phyloP scores from a whole-genome alignment of 2,113 vertebrate genomes.

The Dicerorhinus sumatrensis region DNA sequence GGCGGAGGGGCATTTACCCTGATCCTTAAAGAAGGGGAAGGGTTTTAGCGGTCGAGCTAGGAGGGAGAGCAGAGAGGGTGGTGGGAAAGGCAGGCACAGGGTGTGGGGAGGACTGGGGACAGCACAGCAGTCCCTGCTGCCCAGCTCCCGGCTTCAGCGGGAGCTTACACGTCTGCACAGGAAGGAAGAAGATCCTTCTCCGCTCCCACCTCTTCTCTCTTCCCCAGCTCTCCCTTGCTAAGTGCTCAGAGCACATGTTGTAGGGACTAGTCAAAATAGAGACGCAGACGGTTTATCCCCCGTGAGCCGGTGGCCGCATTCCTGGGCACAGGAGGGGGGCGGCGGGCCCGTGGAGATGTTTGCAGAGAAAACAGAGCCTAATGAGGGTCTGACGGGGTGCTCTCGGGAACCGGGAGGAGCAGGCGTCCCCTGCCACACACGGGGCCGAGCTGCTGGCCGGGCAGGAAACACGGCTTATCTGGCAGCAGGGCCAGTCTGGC shows the following conservation, averaged over 20 bases:
- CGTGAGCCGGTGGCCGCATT: slow-evolving; percentile 83
- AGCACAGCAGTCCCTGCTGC: neutral
- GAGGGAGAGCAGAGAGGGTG: neutral
- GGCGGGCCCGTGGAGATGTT: slow-evolving; percentile 82
- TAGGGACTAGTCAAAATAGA: slow-evolving; percentile 87
- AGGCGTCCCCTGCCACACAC: slow-evolving; percentile 82
- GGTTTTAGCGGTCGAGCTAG: neutral
- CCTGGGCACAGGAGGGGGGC: slow-evolving; percentile 82
- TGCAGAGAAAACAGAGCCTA: slow-evolving; percentile 86
- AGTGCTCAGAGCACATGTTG: slow-evolving; percentile 81
- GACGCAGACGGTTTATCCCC: slow-evolving; percentile 85
- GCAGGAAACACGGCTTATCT: slow-evolving; percentile 86
- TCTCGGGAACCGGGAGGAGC: slow-evolving; percentile 83
- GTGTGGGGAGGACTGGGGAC: rapidly evolving
- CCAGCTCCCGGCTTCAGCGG: too few species aligned
- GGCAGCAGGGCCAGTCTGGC: neutral
- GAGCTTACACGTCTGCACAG: neutral
- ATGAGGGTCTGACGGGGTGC: slow-evolving; percentile 87
- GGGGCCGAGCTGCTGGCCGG: slow-evolving; percentile 83
- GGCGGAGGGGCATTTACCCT: neutral
- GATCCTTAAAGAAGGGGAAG: neutral
- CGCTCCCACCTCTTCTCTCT: slow-evolving; percentile 75
- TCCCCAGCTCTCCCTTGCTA: slow-evolving; percentile 82
- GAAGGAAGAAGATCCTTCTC: slow-evolving; percentile 69
- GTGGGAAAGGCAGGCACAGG: neutral